Base-by-base conservation (phyloP, 2,888 invertebrate species). In the Candidula unifasciata region DNA sequence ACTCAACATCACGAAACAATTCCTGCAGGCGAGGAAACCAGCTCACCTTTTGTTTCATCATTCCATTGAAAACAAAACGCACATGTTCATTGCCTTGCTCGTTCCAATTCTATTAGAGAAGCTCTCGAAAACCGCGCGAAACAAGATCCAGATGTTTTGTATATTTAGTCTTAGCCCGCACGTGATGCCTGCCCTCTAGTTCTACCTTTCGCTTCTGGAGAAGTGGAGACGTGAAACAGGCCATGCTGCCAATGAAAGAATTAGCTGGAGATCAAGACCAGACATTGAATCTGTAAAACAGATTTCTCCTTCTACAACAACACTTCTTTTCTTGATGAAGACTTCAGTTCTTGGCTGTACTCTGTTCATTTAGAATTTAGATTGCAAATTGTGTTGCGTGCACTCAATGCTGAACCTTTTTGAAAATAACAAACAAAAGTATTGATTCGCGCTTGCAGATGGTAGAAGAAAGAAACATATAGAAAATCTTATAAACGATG, bases 181-280 rank as follows among this genome's bases (percentile, higher is more conserved):
- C 73, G 33, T 33, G 57, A 33, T 24, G 24, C 35, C 16, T 57
- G 24, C 73, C 44, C 69, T 69, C 80, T 0, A 13, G 33, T 71
- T 66, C 52, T 30, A 68, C 37, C 16, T 27, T 68, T 79, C 33
- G 44, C 6, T 10, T 33, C 8, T 44, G 5, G 66, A 27, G 68
- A 74, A 54, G 74, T 54, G 54, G 30, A 30, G 54, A 33, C 54
- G 16, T 52, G 18, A 54, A 18, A 74, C 52, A 16, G 1, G 37
- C 3, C 60, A 21, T 21, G 33, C 35, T 27, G 37, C 76, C 33
- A 60, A 24, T 78, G 78, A 78, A 16, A 3, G 37, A 64, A 78
- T 78, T 78, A 78, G 37, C 37, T 64, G 64, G 33, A 78, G 57
- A 64, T 78, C 78, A 69, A 76, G 64, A 21, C 77, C 16, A 18